Evolutionary conservation across 2,888 invertebrate genomes (phyloP).

Genomic region (Agonopterix alstromeriana): DNA sequence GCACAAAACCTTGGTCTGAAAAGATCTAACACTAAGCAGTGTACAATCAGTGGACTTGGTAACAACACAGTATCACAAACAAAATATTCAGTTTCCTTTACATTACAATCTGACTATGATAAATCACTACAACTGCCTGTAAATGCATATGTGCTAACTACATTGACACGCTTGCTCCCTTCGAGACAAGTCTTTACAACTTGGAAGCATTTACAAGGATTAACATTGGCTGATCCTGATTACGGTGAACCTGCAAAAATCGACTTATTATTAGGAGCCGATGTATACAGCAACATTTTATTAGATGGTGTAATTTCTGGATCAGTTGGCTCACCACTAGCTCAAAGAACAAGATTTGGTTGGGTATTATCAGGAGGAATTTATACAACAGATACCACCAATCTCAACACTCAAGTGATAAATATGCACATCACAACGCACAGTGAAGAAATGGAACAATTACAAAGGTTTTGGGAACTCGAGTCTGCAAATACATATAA

Average conservation of each 20-base stretch:
- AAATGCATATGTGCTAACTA: too few relatives aligned
- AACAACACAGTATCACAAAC: too few relatives aligned
- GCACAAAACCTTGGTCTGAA: not conserved
- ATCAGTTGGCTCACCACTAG: conserved; percentile 5
- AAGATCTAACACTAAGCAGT: not conserved
- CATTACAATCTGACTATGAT: too few relatives aligned
- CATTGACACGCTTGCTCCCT: too few relatives aligned
- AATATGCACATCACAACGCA: not conserved
- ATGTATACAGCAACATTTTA: conserved; percentile 11
- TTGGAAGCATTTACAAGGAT: conserved; percentile 10
- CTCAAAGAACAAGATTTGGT: conserved; percentile 10
- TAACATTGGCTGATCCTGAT: conserved; percentile 11
- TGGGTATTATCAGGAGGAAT: conserved; percentile 2
- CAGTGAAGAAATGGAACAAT: too few relatives aligned
- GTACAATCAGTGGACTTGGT: too few relatives aligned
- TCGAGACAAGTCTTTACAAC: not conserved
- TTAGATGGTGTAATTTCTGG: conserved; percentile 9
- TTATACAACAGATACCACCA: not conserved
- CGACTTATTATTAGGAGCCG: conserved; percentile 13
- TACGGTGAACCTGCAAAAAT: conserved; percentile 10
- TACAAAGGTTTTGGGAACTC: too few relatives aligned
- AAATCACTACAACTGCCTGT: too few relatives aligned
- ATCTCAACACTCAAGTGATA: not conserved
- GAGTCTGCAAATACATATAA: too few relatives aligned
- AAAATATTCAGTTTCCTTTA: too few relatives aligned